Evolutionary conservation across 2,888 invertebrate species (phyloP), one percentile per base, ranked within the genome.

Genomic region (Nowickia ferox): DNA sequence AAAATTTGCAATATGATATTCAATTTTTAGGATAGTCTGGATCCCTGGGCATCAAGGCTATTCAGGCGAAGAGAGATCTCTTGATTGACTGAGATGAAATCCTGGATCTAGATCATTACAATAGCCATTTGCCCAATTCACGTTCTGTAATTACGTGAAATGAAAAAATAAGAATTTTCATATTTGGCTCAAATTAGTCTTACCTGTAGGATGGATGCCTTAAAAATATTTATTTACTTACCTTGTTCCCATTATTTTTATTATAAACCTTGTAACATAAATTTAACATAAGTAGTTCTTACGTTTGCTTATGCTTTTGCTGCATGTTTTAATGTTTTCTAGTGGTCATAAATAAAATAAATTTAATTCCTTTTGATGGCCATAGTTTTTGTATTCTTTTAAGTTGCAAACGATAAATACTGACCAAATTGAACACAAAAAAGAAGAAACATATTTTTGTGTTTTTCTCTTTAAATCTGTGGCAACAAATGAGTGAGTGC

Each of bases 251-350:
- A 57, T 46, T 46, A 30, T 51, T 51, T 65, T 46, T 55, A n/a
- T 55, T 69, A 68, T 46, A 84, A 84, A 78, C 83, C 83, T 84
- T 84, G 83, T 84, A 84, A 84, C 77, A 84, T 19, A 78, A 78
- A 78, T 71, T 78, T 77, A 77, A 59, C 71, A 82, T 46, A 22
- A 1, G 22, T 30, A 76, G 9, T 65, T 76, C 8, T 59, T 53
- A 13, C 2, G 5, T 81, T 81, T 61, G 57, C 42, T 51, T 66
- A 51, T 66, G 46, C 42, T 51, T 66, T 59, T 66, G 46, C 53
- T 57, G 38, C 22, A 71, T 44, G 44, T 72, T 53, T 57, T 22
- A 6, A 61, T 38, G 48, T 40, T 68, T 68, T 68, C 51, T 59
- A 77, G 59, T 77, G 59, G 59, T 51, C 68, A 59, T 51, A 84